A percentile compares a stretch with the other conserved stretches of the same genome.
These are phyloP conservation scores for Gastrophryne carolinensis DNA, from an alignment of 2,797 vertebrate genomes.

Conservation along the genomic window DNA sequence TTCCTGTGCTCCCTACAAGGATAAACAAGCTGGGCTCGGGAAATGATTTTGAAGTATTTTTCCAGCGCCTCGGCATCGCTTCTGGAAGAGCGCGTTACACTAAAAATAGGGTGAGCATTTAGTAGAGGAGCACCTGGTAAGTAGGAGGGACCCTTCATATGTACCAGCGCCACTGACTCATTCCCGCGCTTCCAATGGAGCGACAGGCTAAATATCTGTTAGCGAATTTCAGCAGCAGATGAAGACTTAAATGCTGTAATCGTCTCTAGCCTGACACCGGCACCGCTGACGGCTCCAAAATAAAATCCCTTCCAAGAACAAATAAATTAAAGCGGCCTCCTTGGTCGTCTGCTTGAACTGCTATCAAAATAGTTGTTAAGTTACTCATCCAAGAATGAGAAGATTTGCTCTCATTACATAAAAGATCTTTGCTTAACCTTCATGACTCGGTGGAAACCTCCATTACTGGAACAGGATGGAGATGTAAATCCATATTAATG, in stretches of 20 bases:
- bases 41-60: conserved; percentile 96
- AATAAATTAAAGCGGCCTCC: background rate
- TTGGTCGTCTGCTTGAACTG: background rate
- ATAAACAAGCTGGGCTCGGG: conserved; percentile 95
- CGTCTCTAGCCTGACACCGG: background rate
- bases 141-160: conserved; percentile 16
- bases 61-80: conserved; percentile 90
- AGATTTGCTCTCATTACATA: background rate
- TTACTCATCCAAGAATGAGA: background rate
- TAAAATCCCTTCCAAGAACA: background rate
- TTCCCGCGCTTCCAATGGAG: background rate
- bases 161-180: conserved; percentile 21
- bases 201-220: conserved; percentile 43
- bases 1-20: conserved; percentile 57
- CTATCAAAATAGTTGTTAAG: background rate
- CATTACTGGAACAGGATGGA: no score
- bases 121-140: conserved; percentile 33
- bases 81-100: conserved; percentile 91
- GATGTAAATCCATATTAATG: no score
- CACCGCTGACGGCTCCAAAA: background rate
- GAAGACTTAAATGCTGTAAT: conserved; percentile 46
- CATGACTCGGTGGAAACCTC: no score
- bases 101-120: conserved; percentile 81
- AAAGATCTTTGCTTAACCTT: background rate
- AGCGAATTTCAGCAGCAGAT: background rate